phyloP scores from a whole-genome alignment of 53 echinoderm and acorn worm genomes.

The Patiria pectinifera region DNA sequence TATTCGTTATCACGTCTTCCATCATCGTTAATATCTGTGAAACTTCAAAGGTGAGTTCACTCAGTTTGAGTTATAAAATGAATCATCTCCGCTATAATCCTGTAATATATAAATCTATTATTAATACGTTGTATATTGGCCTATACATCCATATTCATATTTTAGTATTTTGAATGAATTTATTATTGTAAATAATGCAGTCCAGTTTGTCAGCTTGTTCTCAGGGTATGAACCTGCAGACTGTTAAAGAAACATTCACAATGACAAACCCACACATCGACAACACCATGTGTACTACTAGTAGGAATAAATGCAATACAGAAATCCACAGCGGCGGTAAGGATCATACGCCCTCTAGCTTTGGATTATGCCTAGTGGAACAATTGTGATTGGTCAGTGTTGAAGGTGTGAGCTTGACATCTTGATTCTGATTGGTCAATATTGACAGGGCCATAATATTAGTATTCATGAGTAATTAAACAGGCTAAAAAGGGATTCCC shows the following conservation, averaged over 20 bases:
- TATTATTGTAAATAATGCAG: background rate
- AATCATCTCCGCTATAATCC: conserved; percentile 5
- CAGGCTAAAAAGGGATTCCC: too few relatives aligned
- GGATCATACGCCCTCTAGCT: too few relatives aligned
- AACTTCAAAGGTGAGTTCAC: conserved; percentile 18
- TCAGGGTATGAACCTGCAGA: background rate
- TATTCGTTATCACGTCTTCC: conserved; percentile 43
- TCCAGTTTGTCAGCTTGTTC: background rate
- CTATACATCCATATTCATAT: conserved; percentile 21
- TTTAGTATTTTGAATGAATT: conserved; percentile 20
- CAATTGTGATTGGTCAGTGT: too few relatives aligned
- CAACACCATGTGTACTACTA: background rate
- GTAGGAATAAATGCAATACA: too few relatives aligned
- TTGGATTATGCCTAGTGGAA: too few relatives aligned
- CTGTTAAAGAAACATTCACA: background rate
- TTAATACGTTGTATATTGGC: conserved; percentile 6
- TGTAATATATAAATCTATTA: conserved; percentile 20
- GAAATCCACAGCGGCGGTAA: too few relatives aligned
- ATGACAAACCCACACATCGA: background rate
- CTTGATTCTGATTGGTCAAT: too few relatives aligned
- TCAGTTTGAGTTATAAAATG: conserved; percentile 9
- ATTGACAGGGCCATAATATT: too few relatives aligned
- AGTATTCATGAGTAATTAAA: too few relatives aligned
- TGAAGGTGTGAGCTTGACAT: too few relatives aligned
- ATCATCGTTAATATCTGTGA: conserved; percentile 20